These are phyloP conservation scores for Microcebus tavaratra DNA, from an alignment of 2,113 vertebrate species.

Conservation along the genomic window DNA sequence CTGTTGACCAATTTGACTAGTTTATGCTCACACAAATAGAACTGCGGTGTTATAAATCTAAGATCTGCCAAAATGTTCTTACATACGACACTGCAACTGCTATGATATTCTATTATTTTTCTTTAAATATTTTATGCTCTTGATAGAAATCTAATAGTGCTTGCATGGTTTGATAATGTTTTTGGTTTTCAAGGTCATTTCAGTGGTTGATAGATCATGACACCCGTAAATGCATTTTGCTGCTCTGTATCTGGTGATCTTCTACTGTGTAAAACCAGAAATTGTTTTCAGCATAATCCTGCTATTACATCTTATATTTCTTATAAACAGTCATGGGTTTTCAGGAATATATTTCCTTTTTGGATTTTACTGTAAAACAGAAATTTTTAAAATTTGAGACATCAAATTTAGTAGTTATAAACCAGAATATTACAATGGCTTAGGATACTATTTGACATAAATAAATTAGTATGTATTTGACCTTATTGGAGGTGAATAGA, in stretches of 20 bases:
- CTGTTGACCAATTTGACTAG: conserved; percentile 52
- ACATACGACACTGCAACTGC: conserved; percentile 25
- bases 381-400: background rate
- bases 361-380: background rate
- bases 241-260: background rate
- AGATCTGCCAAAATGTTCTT: conserved; percentile 68
- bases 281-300: background rate
- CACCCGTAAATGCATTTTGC: conserved; percentile 51
- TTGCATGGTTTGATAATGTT: conserved; percentile 63
- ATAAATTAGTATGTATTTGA: background rate
- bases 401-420: background rate
- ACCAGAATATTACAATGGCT: background rate
- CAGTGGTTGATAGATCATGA: conserved; percentile 55
- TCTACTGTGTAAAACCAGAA: background rate
- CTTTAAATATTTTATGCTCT: conserved; percentile 77
- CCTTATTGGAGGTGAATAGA: background rate
- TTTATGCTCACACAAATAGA: conserved; percentile 65
- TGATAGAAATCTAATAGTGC: conserved; percentile 80
- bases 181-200: conserved; percentile 77
- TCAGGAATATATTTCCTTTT: background rate
- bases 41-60: conserved; percentile 60
- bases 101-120: conserved; percentile 76
- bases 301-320: background rate
- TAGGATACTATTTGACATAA: background rate
- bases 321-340: background rate